Evolutionary conservation across 2,888 invertebrate species (phyloP), one percentile per base, ranked within the genome.

Genomic region (Reticulitermes lucifugus): DNA sequence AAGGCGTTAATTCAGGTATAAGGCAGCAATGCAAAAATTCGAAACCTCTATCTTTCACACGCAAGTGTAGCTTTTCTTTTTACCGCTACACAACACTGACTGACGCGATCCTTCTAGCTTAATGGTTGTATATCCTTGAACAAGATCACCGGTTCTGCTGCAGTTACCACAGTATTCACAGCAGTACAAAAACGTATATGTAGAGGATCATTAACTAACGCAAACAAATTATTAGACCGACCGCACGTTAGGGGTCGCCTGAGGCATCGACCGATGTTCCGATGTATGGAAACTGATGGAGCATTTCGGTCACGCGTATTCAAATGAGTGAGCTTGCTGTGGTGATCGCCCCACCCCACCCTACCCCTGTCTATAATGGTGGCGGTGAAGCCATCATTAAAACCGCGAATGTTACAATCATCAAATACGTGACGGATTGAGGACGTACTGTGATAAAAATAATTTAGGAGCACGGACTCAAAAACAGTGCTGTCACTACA

Each of bases 291-390:
- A 80, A 80, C 80, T 80, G 80, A 80, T 80, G 80, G 80, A 51
- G 81, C 81, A 81, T 81, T 85, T 81, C 79, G 70, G 85, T 85
- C 85, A 85, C 85, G 85, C 77, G 85, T 83, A 85, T 85, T 83
- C 85, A 85, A 85, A 85, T 85, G 79, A 82, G 75, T 81, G 75
- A 75, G 75, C 75, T 75, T 60, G 43, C 9, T 51, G 77, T 25
- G 79, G 83, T 83, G 84, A 84, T 79, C 84, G 80, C 81, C 79
- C 80, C 25, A 35, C 35, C 35, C 35, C 35, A 35, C 35, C 35
- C 25, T 25, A 25, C 43, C 25, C 25, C 9, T 18, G 77, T n/a
- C 35, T 18, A 18, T 55, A 55, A 55, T 59, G 21, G 51, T 84
- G n/a, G 41, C 29, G n/a, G 75, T 41, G 51, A 51, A 51, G 41